phyloP scores from a whole-genome alignment of 2,888 invertebrate genomes.

The Ceraclea dissimilis region DNA sequence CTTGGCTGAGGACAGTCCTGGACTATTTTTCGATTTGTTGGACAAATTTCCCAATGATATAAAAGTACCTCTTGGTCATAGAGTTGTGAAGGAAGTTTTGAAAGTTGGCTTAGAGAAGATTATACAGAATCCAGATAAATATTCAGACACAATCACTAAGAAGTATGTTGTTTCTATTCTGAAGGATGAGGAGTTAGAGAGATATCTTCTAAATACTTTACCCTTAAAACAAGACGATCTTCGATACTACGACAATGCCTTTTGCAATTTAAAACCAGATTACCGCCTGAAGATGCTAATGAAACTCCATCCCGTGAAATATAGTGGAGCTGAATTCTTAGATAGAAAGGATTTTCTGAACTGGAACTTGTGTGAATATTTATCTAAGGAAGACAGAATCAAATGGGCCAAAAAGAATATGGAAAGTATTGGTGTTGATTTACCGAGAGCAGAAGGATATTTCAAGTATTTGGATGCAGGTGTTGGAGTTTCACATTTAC shows the following conservation, averaged over 20 bases:
- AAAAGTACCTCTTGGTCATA: neutral
- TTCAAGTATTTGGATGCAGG: constrained; percentile 14
- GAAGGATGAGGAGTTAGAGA: constrained; percentile 18
- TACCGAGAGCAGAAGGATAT: constrained; percentile 14
- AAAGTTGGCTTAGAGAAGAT: neutral
- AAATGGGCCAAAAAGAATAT: constrained; percentile 14
- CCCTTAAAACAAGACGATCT: neutral
- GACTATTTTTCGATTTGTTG: constrained; percentile 11
- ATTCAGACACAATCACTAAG: constrained; percentile 3
- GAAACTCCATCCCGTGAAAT: constrained; percentile 17
- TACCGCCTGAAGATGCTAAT: constrained; percentile 8
- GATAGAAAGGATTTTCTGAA: constrained; percentile 6
- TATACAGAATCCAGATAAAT: neutral
- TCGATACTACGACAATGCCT: constrained; percentile 4
- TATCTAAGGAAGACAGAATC: constrained; percentile 6
- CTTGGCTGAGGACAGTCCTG: constrained; percentile 11
- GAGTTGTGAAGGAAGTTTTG: neutral
- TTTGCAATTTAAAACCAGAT: constrained; percentile 2
- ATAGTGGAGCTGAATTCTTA: constrained; percentile 13
- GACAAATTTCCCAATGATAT: neutral
- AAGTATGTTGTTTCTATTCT: neutral
- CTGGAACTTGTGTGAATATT: constrained; percentile 6
- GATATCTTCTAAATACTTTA: constrained; percentile 6
- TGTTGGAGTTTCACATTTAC: constrained; percentile 15
- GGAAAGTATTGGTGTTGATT: neutral